A percentile compares a stretch with the other conserved stretches of the same genome.
phyloP scores from a whole-genome alignment of 2,797 vertebrate species.

The Craterocephalus amniculus region DNA sequence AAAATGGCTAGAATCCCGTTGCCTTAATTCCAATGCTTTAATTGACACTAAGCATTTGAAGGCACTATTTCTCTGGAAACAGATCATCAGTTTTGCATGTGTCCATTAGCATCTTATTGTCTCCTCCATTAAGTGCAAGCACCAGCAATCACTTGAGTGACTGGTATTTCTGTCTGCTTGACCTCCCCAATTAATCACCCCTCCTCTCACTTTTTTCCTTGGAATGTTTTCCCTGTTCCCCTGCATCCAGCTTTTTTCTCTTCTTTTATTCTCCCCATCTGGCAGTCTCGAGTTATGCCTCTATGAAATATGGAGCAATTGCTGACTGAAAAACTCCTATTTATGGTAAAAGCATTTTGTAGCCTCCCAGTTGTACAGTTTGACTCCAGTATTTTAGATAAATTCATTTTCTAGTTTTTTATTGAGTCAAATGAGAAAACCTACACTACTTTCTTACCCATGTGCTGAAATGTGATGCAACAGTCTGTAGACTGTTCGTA shows the following conservation, averaged over 20 bases:
- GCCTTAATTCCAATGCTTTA: constrained; percentile 38
- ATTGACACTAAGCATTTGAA: constrained; percentile 66
- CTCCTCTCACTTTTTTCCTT: constrained; percentile 60
- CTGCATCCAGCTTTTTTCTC: constrained; percentile 29
- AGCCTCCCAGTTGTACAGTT: constrained; percentile 7
- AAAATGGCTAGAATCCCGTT: constrained; percentile 37
- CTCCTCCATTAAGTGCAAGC: constrained; percentile 68
- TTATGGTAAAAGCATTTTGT: constrained; percentile 45
- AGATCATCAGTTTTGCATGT: constrained; percentile 53
- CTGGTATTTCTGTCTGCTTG: constrained; percentile 64
- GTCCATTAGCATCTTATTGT: constrained; percentile 73
- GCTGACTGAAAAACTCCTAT: constrained; percentile 20
- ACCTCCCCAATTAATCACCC: constrained; percentile 70
- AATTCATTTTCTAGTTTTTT: constrained; percentile 1
- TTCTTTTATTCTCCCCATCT: constrained; percentile 54
- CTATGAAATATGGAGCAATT: constrained; percentile 43
- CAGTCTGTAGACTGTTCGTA: constrained; percentile 1
- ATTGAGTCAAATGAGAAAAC: constrained; percentile 10
- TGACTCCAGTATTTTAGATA: constrained; percentile 16
- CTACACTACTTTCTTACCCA: constrained; percentile 10
- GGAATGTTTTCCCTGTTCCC: constrained; percentile 56
- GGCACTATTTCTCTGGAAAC: constrained; percentile 44
- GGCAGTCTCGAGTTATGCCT: constrained; percentile 48
- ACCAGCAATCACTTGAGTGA: constrained; percentile 54
- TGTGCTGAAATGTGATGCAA: not conserved